phyloP scores from a whole-genome alignment of 2,113 vertebrate genomes.

The Pelvicachromis taeniatus region DNA sequence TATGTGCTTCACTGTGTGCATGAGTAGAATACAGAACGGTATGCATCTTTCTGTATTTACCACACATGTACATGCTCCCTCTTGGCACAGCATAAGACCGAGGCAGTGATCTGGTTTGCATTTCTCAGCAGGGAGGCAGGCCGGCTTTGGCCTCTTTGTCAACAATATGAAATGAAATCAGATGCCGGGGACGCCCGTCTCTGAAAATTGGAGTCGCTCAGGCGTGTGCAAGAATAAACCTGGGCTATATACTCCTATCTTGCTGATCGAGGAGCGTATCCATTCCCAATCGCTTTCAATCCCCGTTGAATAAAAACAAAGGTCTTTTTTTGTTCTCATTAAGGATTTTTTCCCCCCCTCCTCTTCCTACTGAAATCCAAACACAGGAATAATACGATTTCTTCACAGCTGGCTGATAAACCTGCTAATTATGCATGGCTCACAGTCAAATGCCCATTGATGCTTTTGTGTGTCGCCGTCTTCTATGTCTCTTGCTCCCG shows the following conservation, averaged over 20 bases:
- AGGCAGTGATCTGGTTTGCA: constrained; percentile 36
- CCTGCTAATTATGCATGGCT: constrained; percentile 55
- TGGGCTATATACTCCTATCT: constrained; percentile 33
- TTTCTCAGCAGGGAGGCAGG: constrained; percentile 25
- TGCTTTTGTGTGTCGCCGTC: constrained; percentile 5
- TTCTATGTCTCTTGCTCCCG: not conserved
- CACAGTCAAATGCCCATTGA: constrained; percentile 34
- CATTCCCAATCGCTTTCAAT: constrained; percentile 26
- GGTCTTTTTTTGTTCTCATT: constrained; percentile 38
- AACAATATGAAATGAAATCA: constrained; percentile 54
- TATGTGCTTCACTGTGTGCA: constrained; percentile 5
- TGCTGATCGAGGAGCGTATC: constrained; percentile 25
- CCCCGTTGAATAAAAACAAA: constrained; percentile 51
- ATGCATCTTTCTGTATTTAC: constrained; percentile 19
- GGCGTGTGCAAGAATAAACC: constrained; percentile 36
- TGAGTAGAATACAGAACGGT: not conserved
- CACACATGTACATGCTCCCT: constrained; percentile 1
- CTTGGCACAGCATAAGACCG: constrained; percentile 6
- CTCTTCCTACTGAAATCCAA: constrained; percentile 32
- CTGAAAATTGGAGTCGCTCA: constrained; percentile 46
- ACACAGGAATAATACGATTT: constrained; percentile 42
- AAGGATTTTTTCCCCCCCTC: not conserved
- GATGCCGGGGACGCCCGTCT: constrained; percentile 20
- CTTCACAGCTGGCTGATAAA: constrained; percentile 62
- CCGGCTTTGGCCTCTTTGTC: constrained; percentile 42